Percentiles rank a stretch among this genome's conserved stretches.
These are phyloP conservation scores for Ascaphus truei DNA, from an alignment of 2,113 vertebrate species.

Conservation along the genomic window DNA sequence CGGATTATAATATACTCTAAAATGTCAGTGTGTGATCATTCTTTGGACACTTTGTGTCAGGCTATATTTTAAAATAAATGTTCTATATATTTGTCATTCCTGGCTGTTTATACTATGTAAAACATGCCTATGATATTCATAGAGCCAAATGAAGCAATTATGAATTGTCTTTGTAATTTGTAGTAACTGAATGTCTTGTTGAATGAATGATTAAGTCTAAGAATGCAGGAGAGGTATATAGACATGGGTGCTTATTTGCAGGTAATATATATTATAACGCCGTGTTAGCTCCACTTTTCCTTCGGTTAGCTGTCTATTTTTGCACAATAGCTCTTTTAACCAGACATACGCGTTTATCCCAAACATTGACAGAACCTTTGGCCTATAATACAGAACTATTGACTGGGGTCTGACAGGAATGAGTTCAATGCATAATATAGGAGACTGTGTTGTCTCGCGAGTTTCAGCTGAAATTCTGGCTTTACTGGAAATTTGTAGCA, in stretches of 20 bases:
- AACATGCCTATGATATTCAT: no score
- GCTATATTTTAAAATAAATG: no score
- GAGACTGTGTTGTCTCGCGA: slow-evolving; percentile 43
- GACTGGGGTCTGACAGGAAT: slow-evolving; percentile 31
- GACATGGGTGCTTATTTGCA: neutral
- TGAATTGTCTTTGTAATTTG: slow-evolving; percentile 19
- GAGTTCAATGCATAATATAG: no score
- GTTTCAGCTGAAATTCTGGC: no score
- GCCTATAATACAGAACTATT: slow-evolving; percentile 38
- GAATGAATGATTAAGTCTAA: no score
- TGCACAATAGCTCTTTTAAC: slow-evolving; percentile 37
- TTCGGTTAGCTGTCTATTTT: slow-evolving; percentile 5
- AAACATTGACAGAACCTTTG: slow-evolving; percentile 42
- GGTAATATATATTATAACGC: neutral
- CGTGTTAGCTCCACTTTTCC: slow-evolving; percentile 23
- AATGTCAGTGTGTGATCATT: slow-evolving; percentile 51
- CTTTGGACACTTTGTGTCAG: slow-evolving; percentile 55
- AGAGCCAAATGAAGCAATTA: no score
- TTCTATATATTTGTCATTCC: neutral
- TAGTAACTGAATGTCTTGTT: slow-evolving; percentile 14
- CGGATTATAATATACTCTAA: slow-evolving; percentile 66
- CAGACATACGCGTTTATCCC: slow-evolving; percentile 30
- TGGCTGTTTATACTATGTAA: slow-evolving; percentile 27
- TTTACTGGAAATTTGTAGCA: no score
- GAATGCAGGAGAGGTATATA: slow-evolving; percentile 25